Conservation (phyloP, 2,113 vertebrate genomes). For the Trogon surrucura region DNA sequence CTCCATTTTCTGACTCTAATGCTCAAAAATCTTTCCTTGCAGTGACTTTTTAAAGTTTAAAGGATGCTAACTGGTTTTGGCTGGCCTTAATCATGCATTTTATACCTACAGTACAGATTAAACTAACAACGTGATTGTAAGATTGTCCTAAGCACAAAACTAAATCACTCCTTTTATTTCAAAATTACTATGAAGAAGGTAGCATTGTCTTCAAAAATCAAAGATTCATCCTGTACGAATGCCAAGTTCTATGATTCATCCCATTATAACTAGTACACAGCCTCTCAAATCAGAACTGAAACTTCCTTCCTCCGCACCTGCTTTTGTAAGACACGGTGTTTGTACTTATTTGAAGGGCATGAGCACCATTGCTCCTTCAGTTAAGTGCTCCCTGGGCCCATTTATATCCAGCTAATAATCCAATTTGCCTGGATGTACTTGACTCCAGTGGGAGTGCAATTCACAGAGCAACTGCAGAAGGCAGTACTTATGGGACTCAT, state of each 20-base stretch:
- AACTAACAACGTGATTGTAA: neutral
- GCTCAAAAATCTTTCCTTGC: neutral
- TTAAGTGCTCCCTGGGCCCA: slow-evolving; percentile 36
- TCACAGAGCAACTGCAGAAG: neutral
- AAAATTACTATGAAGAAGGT: neutral
- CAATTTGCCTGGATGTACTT: slow-evolving; percentile 28
- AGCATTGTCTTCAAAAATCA: neutral
- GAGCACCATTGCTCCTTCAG: neutral
- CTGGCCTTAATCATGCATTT: neutral
- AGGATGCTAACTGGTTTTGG: neutral
- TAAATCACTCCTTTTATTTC: neutral
- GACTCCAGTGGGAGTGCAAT: slow-evolving; percentile 24
- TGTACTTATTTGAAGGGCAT: neutral
- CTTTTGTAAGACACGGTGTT: neutral
- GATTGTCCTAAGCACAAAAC: neutral
- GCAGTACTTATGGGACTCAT: slow-evolving; percentile 32
- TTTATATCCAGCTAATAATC: slow-evolving; percentile 53
- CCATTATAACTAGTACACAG: neutral
- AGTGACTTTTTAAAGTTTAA: neutral
- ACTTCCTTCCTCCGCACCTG: neutral
- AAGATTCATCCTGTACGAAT: neutral
- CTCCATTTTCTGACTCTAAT: neutral
- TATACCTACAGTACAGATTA: neutral
- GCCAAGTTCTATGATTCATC: neutral
- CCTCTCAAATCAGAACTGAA: neutral